Conservation (phyloP, 2,888 invertebrate genomes). For the Oligia latruncula region DNA sequence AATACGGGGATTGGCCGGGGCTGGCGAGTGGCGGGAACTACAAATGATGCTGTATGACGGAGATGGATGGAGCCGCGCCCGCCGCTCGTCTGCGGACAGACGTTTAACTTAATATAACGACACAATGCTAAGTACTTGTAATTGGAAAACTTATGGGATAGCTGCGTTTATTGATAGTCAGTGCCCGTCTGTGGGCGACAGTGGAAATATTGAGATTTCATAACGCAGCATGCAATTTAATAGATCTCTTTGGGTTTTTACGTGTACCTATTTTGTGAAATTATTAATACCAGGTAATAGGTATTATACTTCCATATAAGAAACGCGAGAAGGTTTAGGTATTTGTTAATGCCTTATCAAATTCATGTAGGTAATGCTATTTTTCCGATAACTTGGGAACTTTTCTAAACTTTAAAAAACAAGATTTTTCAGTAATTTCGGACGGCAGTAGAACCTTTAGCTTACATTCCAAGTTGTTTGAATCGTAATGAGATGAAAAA, state of each 20-base stretch:
- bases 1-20: slow-evolving; percentile 78
- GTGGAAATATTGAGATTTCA: slow-evolving; percentile 5
- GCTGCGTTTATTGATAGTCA: slow-evolving; percentile 41
- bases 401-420: slow-evolving; percentile 11
- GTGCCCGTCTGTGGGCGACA: slow-evolving; percentile 10
- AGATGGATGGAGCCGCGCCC: slow-evolving; percentile 79
- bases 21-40: slow-evolving; percentile 71
- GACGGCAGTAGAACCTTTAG: slow-evolving; percentile 34
- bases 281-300: neutral
- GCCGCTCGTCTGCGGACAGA: slow-evolving; percentile 65
- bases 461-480: slow-evolving; percentile 39
- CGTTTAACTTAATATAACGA: slow-evolving; percentile 74
- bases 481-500: slow-evolving; percentile 65
- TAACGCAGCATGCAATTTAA: neutral
- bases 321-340: neutral
- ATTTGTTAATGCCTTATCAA: neutral
- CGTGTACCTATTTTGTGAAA: neutral
- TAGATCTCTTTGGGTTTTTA: neutral
- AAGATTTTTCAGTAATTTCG: slow-evolving; percentile 44
- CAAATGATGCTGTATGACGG: slow-evolving; percentile 84
- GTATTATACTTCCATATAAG: neutral
- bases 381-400: neutral
- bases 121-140: slow-evolving; percentile 64
- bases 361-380: neutral
- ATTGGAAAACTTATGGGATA: slow-evolving; percentile 60